These are phyloP conservation scores for Protobothrops mucrosquamatus DNA, from an alignment of 2,113 vertebrate species.

Conservation along the genomic window DNA sequence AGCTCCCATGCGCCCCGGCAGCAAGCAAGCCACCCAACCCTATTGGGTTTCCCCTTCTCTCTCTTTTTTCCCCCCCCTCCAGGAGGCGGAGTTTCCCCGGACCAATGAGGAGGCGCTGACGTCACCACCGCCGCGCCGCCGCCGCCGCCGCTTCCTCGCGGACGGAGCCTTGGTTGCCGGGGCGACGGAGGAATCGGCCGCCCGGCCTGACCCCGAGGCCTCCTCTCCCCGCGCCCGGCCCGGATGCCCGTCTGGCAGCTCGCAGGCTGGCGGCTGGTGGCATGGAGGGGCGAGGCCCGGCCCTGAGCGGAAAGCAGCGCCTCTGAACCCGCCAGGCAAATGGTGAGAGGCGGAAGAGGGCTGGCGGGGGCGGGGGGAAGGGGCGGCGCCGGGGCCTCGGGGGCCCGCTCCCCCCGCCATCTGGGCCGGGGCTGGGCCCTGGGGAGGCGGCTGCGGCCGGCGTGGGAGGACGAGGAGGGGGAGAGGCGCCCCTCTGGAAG, in stretches of 20 bases:
- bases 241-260: conserved; percentile 54
- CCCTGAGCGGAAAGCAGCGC: conserved; percentile 72
- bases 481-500: not conserved
- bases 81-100: not conserved
- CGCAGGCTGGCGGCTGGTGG: conserved; percentile 58
- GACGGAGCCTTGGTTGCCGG: conserved; percentile 53
- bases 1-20: not conserved
- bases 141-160: conserved; percentile 41
- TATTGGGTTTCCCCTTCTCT: not conserved
- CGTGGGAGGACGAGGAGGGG: not conserved
- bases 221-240: conserved; percentile 43
- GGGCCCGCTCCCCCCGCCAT: too few relatives aligned
- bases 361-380: too few relatives aligned
- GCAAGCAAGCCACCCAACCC: not conserved
- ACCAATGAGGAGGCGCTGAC: not conserved
- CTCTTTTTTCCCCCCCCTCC: not conserved
- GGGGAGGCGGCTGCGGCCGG: not conserved
- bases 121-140: conserved; percentile 22
- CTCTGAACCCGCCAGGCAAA: conserved; percentile 80
- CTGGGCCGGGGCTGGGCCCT: not conserved
- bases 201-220: conserved; percentile 56
- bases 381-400: accelerated
- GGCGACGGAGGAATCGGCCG: conserved; percentile 49
- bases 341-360: conserved; percentile 75
- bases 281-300: conserved; percentile 79